Base-by-base conservation (phyloP, 2,888 invertebrate genomes). In the Pyrrhia umbra region DNA sequence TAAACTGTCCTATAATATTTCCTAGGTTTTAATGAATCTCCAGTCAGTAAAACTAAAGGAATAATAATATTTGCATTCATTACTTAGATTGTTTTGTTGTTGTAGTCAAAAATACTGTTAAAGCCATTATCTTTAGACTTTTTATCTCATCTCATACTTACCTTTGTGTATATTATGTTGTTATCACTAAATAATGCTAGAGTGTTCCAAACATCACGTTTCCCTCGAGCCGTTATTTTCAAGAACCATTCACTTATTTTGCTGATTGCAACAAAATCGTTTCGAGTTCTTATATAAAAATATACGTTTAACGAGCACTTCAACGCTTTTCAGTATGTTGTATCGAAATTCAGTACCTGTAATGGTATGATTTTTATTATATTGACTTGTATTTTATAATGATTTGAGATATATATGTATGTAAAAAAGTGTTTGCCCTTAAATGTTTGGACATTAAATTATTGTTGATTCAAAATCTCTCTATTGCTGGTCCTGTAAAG, bases 181-280 rank as follows among this genome's bases (percentile, higher is more conserved):
- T 40, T 54, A 67, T 54, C 15, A 50, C 27, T 37, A 46, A 6
- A 46, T 34, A 37, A 66, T 39, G 15, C 23, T 46, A 21, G 59
- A 68, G 52, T 62, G 56, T 56, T 54, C 39, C 25, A 64, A 66
- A 68, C 64, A 55, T 68, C 71, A 74, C 65, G 74, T 79, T 73
- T 40, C 59, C 42, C 54, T 16, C 46, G 21, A 65, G 20, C 52
- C 46, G 60, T 65, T 76, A 65, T 74, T 56, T 71, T 77, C 55
- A 49, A 78, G 77, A 68, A 65, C 65, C 74, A 63, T 76, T 74
- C 76, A 70, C 62, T 62, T 70, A 65, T 65, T 63, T 73, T 73
- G 55, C 59, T 79, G 79, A 76, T 73, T 73, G 68, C 64, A 58
- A 60, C 54, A 56, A 79, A 59, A 73, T 64, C 50, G 59, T 49